Conservation (phyloP, 2,888 invertebrate genomes). For the Drosophila eohydei region DNA sequence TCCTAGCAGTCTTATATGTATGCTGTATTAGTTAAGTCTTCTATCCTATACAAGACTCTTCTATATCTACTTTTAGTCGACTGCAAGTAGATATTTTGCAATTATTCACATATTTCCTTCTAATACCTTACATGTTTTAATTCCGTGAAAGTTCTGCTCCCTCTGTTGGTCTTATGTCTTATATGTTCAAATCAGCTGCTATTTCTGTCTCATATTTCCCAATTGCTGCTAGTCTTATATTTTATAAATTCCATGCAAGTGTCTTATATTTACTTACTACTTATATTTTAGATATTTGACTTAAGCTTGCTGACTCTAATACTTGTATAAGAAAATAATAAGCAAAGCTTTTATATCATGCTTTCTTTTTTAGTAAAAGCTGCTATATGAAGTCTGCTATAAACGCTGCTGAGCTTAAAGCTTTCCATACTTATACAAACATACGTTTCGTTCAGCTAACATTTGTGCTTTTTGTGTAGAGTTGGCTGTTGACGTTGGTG, state of each 20-base stretch:
- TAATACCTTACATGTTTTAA: neutral
- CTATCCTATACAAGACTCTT: neutral
- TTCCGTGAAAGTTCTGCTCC: rapidly evolving
- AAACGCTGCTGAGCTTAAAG: neutral
- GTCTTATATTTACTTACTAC: neutral
- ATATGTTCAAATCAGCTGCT: neutral
- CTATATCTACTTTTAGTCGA: neutral
- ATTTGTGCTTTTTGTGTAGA: conserved; percentile 23
- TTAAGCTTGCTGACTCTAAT: neutral
- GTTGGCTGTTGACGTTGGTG: conserved; percentile 12
- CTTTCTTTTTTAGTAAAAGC: neutral
- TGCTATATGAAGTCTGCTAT: neutral
- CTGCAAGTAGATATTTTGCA: neutral
- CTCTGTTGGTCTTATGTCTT: neutral
- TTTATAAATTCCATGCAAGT: neutral
- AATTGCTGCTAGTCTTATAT: neutral
- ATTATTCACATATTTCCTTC: neutral
- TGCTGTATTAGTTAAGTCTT: neutral
- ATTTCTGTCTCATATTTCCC: neutral
- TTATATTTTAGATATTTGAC: neutral
- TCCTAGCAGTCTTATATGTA: neutral
- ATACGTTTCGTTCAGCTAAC: neutral
- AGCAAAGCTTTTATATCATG: neutral
- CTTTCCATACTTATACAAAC: neutral
- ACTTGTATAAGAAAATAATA: neutral